Evolutionary conservation across 2,888 invertebrate species (phyloP), one percentile per base, ranked within the genome.

Genomic region (Seira ritae): DNA sequence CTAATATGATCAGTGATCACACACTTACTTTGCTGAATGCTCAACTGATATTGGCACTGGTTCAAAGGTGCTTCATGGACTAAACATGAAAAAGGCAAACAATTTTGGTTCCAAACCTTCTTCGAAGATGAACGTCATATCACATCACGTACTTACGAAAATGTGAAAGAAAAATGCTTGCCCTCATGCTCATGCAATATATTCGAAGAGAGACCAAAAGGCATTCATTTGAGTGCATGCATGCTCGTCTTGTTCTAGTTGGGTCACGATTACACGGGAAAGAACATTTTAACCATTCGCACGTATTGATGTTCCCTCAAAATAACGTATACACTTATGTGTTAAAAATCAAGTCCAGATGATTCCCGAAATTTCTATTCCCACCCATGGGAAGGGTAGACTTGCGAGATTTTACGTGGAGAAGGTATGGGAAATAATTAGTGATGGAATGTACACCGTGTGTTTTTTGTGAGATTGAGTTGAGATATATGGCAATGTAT

Each of bases 291-390:
- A 10, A 20, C 20, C 62, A 62, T 20, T 62, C 20, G 62, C 2
- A 62, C 62, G 2, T 20, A 15, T 62, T 20, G 8, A 2, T 62
- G 20, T 10, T n/a, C 20, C 20, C 20, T 22, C 2, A 50, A 50
- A 22, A 19, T 50, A 65, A 22, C 17, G 15, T 50, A n/a, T 50
- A 2, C 50, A n/a, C 50, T 50, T 15, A 3, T 50, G 62, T 20
- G 22, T 62, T 62, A 46, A 31, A 22, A 46, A 75, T 75, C 20
- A 69, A 20, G 23, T 81, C 81, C 81, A 81, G 81, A 81, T 81
- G 81, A 81, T 81, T 81, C 81, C 81, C 81, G 81, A 81, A 81
- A 67, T 71, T 81, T 81, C 81, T 76, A 81, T 67, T 19, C 17
- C 55, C 81, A 60, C 19, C 76, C 67, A 76, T 19, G 72, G 17